Percentiles rank a stretch among this genome's conserved stretches.
Evolutionary conservation across 2,888 invertebrate genomes (phyloP).

Genomic region (Lasioglossum malachurum): DNA sequence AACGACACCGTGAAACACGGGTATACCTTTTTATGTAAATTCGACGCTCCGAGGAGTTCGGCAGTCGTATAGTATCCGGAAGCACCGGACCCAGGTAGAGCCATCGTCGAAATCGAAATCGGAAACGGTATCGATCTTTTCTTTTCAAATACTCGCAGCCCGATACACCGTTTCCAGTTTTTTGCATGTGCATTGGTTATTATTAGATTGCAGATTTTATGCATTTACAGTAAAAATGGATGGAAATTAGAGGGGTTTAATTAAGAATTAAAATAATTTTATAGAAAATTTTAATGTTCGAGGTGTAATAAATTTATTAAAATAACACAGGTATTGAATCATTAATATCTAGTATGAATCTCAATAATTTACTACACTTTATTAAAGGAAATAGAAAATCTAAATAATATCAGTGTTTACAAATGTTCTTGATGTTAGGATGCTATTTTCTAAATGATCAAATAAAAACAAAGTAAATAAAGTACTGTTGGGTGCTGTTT

Average conservation of each 20-base stretch:
- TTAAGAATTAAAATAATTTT: too few species aligned
- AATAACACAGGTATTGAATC: too few species aligned
- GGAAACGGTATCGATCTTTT: not conserved
- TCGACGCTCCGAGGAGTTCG: constrained; percentile 49
- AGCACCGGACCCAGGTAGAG: constrained; percentile 24
- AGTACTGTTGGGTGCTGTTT: too few species aligned
- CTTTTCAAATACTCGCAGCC: not conserved
- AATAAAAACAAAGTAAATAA: not conserved
- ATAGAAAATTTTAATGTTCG: too few species aligned
- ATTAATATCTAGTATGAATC: too few species aligned
- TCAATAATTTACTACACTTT: too few species aligned
- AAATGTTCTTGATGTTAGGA: not conserved
- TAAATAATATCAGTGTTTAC: not conserved
- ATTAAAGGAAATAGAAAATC: too few species aligned
- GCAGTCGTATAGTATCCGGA: constrained; percentile 59
- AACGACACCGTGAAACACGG: constrained; percentile 69
- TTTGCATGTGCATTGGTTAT: not conserved
- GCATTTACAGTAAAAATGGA: too few species aligned
- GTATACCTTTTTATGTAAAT: constrained; percentile 69
- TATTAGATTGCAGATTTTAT: too few species aligned
- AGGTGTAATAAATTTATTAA: too few species aligned
- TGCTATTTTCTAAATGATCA: not conserved
- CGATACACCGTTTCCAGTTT: not conserved
- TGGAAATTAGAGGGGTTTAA: too few species aligned
- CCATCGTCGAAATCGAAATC: not conserved